Percentiles rank a stretch among this genome's conserved stretches.
Conservation (phyloP, 2,888 invertebrate species). For the Mechanitis messenoides region DNA sequence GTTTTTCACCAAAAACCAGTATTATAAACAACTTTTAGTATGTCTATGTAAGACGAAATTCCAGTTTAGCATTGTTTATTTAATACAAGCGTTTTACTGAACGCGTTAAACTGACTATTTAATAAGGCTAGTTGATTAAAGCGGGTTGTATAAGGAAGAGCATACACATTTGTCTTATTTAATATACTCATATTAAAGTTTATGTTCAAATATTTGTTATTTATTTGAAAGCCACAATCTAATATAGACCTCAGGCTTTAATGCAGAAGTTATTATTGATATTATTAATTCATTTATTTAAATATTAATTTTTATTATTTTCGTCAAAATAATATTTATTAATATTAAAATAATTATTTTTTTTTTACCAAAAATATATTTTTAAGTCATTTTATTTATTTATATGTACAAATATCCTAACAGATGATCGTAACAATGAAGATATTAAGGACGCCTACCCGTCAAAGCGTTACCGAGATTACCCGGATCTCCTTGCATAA, state of each 20-base stretch:
- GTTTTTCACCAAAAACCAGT: too few relatives aligned
- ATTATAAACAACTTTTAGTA: background rate
- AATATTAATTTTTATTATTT: too few relatives aligned
- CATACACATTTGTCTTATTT: background rate
- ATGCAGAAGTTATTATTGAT: too few relatives aligned
- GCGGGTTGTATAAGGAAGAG: slow-evolving; percentile 12
- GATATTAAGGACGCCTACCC: slow-evolving; percentile 10
- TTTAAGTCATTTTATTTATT: too few relatives aligned
- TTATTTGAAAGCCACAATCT: too few relatives aligned
- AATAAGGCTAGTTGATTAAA: slow-evolving; percentile 30
- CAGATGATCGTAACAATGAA: slow-evolving; percentile 11
- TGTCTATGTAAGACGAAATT: slow-evolving; percentile 6
- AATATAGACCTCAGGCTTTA: too few relatives aligned
- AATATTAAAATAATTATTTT: too few relatives aligned
- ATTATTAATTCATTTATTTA: too few relatives aligned
- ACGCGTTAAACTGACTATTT: slow-evolving; percentile 25
- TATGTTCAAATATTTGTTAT: too few relatives aligned
- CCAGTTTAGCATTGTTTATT: slow-evolving; percentile 14
- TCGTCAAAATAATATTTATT: too few relatives aligned
- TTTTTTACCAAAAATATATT: too few relatives aligned
- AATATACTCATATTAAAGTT: too few relatives aligned
- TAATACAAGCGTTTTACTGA: slow-evolving; percentile 11
- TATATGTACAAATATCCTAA: slow-evolving; percentile 8
- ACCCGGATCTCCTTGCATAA: slow-evolving; percentile 4
- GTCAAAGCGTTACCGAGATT: slow-evolving; percentile 8